phyloP scores from a whole-genome alignment of 1,140 invertebrate genomes.

The Halyomorpha halys region DNA sequence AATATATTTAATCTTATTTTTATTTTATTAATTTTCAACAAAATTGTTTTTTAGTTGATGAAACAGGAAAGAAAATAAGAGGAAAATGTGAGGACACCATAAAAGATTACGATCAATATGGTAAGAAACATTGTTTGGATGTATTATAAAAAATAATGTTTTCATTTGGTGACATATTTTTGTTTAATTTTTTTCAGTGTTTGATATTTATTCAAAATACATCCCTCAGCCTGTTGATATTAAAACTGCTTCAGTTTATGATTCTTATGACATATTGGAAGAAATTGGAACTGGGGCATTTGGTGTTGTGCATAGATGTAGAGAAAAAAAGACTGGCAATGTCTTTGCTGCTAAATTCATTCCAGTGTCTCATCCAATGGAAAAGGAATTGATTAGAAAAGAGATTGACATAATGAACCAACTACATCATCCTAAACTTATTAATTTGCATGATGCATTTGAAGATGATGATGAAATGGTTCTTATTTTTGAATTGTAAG shows the following conservation, averaged over 20 bases:
- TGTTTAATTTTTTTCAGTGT: slow-evolving; percentile 48
- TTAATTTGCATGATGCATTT: slow-evolving; percentile 97
- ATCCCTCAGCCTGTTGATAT: slow-evolving; percentile 94
- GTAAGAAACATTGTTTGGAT: slow-evolving; percentile 33
- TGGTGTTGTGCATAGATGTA: slow-evolving; percentile 94
- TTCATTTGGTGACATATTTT: background rate
- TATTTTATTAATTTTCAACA: background rate
- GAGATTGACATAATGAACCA: slow-evolving; percentile 99
- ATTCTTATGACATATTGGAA: slow-evolving; percentile 96
- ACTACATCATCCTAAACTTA: slow-evolving; percentile 91
- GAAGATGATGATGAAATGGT: slow-evolving; percentile 99
- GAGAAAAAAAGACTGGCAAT: slow-evolving; percentile 90
- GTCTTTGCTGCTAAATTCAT: slow-evolving; percentile 99
- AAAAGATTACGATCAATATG: slow-evolving; percentile 92
- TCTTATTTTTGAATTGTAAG: slow-evolving; percentile 97
- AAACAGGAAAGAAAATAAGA: slow-evolving; percentile 82
- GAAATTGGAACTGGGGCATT: slow-evolving; percentile 99
- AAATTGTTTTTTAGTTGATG: slow-evolving; percentile 54
- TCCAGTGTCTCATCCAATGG: slow-evolving; percentile 85
- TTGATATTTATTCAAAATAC: slow-evolving; percentile 95
- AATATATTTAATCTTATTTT: background rate
- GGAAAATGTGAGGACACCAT: slow-evolving; percentile 80
- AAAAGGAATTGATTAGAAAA: slow-evolving; percentile 92
- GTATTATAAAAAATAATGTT: background rate
- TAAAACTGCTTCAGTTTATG: slow-evolving; percentile 87